Evolutionary conservation across 37 sponge, comb jelly and placozoan species (phyloP).

Genomic region (Cladorhizidae sp.): DNA sequence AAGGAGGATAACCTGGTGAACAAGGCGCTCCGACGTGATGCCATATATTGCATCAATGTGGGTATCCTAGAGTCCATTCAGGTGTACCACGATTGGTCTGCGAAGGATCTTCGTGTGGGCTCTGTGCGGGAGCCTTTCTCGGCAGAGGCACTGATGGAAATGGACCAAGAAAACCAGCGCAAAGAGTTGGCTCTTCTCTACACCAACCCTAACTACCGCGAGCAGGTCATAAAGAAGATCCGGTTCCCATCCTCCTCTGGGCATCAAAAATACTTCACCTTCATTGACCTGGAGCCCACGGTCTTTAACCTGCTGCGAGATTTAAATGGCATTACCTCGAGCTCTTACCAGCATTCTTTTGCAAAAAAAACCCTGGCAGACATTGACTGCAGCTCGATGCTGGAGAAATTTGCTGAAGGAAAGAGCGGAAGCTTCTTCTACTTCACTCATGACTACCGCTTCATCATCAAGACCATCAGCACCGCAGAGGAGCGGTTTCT

Average conservation of each 20-base stretch:
- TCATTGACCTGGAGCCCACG: slow-evolving; percentile 75
- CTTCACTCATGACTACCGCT: slow-evolving; percentile 81
- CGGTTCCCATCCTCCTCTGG: slow-evolving; percentile 44
- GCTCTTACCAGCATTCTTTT: slow-evolving; percentile 76
- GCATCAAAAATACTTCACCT: slow-evolving; percentile 45
- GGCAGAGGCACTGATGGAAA: slow-evolving; percentile 53
- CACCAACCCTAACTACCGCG: slow-evolving; percentile 39
- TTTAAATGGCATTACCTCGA: slow-evolving; percentile 38
- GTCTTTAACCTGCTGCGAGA: slow-evolving; percentile 71
- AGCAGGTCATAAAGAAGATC: slow-evolving; percentile 35
- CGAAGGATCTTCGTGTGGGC: slow-evolving; percentile 12
- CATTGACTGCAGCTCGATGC: slow-evolving; percentile 74
- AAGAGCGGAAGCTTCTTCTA: slow-evolving; percentile 96
- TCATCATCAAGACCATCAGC: slow-evolving; percentile 90
- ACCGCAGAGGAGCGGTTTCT: slow-evolving; percentile 67
- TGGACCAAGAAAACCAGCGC: slow-evolving; percentile 39
- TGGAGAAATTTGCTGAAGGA: slow-evolving; percentile 95
- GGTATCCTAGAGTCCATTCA: slow-evolving; percentile 76
- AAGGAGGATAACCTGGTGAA: slow-evolving; percentile 53
- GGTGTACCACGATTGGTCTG: slow-evolving; percentile 17
- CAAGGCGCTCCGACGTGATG: slow-evolving; percentile 65
- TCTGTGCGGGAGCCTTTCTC: slow-evolving; percentile 49
- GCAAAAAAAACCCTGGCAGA: slow-evolving; percentile 53
- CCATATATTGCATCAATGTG: slow-evolving; percentile 76
- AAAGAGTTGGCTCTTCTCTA: slow-evolving; percentile 17